These are phyloP conservation scores for Coptodon rendalli DNA, from an alignment of 2,113 vertebrate species.

Conservation along the genomic window DNA sequence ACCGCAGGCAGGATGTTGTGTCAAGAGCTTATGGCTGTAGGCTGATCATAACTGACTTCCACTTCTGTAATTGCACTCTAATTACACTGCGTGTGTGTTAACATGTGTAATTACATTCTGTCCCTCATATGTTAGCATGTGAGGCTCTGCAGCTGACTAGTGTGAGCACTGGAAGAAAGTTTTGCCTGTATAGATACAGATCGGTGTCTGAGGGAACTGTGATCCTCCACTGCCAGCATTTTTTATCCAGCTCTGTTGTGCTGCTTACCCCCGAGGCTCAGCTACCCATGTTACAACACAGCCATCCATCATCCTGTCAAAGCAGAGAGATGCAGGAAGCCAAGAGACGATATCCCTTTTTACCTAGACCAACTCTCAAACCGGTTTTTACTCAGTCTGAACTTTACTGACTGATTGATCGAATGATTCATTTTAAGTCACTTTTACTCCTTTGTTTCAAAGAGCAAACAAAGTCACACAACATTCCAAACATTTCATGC, in stretches of 20 bases:
- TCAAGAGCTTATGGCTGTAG: constrained; percentile 33
- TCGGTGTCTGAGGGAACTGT: background rate
- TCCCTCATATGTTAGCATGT: constrained; percentile 1
- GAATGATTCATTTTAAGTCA: background rate
- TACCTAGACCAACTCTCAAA: background rate
- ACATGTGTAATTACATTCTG: constrained; percentile 19
- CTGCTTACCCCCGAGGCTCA: constrained; percentile 16
- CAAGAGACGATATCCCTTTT: background rate
- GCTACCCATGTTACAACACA: constrained; percentile 10
- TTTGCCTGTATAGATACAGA: background rate
- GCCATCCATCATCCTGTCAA: constrained; percentile 44
- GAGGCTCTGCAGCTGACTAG: background rate
- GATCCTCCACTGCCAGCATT: constrained; percentile 7
- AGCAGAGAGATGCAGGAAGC: background rate
- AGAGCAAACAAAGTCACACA: background rate
- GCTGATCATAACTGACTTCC: constrained; percentile 36
- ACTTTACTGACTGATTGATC: background rate
- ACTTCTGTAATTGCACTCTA: constrained; percentile 37
- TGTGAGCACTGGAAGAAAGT: background rate
- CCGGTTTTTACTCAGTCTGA: background rate
- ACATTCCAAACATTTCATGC: background rate
- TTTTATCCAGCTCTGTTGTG: background rate
- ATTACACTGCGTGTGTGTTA: constrained; percentile 26
- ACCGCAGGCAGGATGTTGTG: constrained; percentile 47
- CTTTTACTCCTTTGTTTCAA: background rate